Base-by-base conservation (phyloP, 1,140 invertebrate genomes). In the Brachionus plicatilis region DNA sequence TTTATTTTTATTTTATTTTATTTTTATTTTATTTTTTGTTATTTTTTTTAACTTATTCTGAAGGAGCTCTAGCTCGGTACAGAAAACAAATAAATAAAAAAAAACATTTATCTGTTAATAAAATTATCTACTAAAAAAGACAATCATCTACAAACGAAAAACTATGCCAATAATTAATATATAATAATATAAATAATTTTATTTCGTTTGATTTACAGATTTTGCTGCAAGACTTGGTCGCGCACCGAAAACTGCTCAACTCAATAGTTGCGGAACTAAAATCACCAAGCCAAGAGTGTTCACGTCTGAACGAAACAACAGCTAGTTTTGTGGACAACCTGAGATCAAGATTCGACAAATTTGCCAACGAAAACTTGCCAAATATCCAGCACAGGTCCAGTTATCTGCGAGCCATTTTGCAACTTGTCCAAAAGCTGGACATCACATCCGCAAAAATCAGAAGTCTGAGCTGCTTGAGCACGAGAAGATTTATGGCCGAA, bases 401-500 rank as follows among this genome's bases (percentile, higher is more conserved):
- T 24, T 76, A 76, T 50, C 27, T 76, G 24, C 3, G 24, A 27
- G 41, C 43, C 17, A 53, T 76, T 33, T 27, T 76, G 14, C 4
- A 12, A 3, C 27, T 82, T 11, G n/a, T 33, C 17, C 37, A 60
- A 37, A 82, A 68, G 41, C 20, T 68, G 3, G 79, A 82, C 65
- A 1, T 12, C 12, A 82, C 41, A 27, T 60, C 79, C 0, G 33
- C 3, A 7, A 68, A 82, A 47, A 68, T 68, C 9, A 11, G 79
- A 12, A 43, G 60, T 11, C 37, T 80, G 33, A 80, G 78, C 43
- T 37, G 29, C 6, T 12, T 24, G 9, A 82, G 79, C 27, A 37
- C 65, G 1, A 60, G 37, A 82, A 33, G 79, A 20, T 82, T 82
- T 47, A 82, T 82, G 79, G 37, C 53, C 5, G 79, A 82, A 68